phyloP scores from a whole-genome alignment of 2,888 invertebrate genomes.

The Eristalis tenax region DNA sequence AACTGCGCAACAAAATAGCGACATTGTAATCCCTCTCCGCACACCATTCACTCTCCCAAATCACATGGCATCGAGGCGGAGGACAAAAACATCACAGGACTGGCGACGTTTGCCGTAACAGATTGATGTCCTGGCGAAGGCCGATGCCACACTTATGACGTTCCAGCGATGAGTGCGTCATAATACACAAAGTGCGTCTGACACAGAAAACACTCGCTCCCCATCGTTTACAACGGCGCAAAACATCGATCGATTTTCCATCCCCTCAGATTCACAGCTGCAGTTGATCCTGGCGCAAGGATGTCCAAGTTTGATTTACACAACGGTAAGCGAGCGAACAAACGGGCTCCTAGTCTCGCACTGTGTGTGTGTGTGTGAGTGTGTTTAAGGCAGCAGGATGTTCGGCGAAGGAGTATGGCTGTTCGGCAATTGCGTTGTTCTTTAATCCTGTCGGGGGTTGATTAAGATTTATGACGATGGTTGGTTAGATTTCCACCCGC shows the following conservation, averaged over 20 bases:
- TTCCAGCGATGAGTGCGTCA: not conserved
- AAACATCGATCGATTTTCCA: not conserved
- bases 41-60: not conserved
- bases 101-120: not conserved
- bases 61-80: not conserved
- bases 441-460: constrained; percentile 43
- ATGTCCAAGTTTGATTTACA: constrained; percentile 40
- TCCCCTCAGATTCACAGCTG: constrained; percentile 29
- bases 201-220: not conserved
- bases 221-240: not conserved
- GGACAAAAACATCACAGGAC: not conserved
- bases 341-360: not conserved
- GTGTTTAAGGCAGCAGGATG: not conserved
- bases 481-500: constrained; percentile 19
- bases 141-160: constrained; percentile 16
- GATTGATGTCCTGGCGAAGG: not conserved
- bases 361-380: not conserved
- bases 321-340: constrained; percentile 17
- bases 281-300: constrained; percentile 23
- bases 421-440: constrained; percentile 46
- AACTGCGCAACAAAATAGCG: constrained; percentile 14
- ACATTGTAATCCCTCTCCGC: not conserved
- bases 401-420: not conserved
- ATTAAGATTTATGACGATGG: constrained; percentile 50
- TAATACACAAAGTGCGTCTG: constrained; percentile 1